Evolutionary conservation across 2,113 vertebrate species (phyloP).

Genomic region (Xenopus tropicalis): UCB_Xtro_10.0 CM004444.2:25607001-25607500

Average conservation of each 20-base stretch:
- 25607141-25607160: slow-evolving; percentile 53
- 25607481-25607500: too few relatives aligned
- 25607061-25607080: too few relatives aligned
- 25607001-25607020: not conserved
- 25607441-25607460: too few relatives aligned
- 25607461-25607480: too few relatives aligned
- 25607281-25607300: slow-evolving; percentile 73
- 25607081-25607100: not conserved
- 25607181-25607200: slow-evolving; percentile 66
- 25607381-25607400: slow-evolving; percentile 60
- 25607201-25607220: slow-evolving; percentile 66
- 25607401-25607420: slow-evolving; percentile 40
- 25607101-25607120: slow-evolving; percentile 17
- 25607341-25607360: slow-evolving; percentile 62
- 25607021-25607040: not conserved
- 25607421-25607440: too few relatives aligned
- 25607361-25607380: slow-evolving; percentile 65
- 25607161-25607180: slow-evolving; percentile 70
- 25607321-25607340: slow-evolving; percentile 63
- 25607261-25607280: slow-evolving; percentile 73
- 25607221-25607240: slow-evolving; percentile 69
- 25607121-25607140: slow-evolving; percentile 38
- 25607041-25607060: too few relatives aligned
- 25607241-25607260: slow-evolving; percentile 70
- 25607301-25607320: slow-evolving; percentile 70